Conservation (phyloP, 2,888 invertebrate genomes). For the Idaea straminata region DNA sequence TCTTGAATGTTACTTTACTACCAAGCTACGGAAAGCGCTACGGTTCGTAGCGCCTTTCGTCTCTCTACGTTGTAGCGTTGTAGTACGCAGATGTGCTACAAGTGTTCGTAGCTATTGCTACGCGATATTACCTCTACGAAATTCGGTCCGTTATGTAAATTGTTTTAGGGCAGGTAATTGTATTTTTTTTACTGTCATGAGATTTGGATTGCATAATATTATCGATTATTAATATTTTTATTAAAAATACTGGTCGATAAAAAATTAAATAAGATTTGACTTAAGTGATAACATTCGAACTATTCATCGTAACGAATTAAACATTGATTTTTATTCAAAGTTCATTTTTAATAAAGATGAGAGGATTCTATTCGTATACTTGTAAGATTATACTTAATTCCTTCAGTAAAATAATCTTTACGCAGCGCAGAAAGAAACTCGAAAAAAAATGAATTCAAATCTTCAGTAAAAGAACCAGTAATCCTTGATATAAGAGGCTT, state of each 20-base stretch:
- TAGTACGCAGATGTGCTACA: not conserved
- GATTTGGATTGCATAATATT: not conserved
- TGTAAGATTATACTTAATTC: not conserved
- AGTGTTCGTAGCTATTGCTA: not conserved
- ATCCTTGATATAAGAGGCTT: not conserved
- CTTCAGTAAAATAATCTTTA: not conserved
- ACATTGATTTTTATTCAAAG: no score
- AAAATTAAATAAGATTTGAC: no score
- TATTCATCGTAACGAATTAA: no score
- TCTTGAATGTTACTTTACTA: not conserved
- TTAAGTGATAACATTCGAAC: no score
- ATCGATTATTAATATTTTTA: no score
- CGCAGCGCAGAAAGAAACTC: not conserved
- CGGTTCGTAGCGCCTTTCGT: slow-evolving; percentile 1
- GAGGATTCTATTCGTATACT: not conserved
- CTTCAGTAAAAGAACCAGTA: not conserved
- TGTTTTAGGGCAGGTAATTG: not conserved
- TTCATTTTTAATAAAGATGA: no score
- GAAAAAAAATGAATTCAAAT: not conserved
- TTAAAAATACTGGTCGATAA: no score
- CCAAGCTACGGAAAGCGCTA: not conserved
- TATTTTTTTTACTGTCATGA: not conserved
- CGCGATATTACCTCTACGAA: slow-evolving; percentile 6
- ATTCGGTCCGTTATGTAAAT: not conserved
- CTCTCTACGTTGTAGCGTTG: no score